Conservation (phyloP, 2,113 vertebrate species). For the Candoia aspera region DNA sequence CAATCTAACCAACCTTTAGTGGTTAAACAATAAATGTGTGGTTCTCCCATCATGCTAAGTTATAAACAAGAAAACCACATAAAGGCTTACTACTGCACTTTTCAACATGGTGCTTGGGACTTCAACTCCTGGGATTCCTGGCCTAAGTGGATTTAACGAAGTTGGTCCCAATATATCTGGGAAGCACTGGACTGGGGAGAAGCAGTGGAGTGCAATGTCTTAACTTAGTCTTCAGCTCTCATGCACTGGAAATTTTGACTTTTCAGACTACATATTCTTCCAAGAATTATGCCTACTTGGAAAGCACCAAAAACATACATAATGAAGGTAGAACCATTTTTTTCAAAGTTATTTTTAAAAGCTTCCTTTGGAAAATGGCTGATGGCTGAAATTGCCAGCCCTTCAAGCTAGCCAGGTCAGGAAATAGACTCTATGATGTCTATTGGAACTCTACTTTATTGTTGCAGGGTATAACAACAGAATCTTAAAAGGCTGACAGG, state of each 20-base stretch:
- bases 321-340: background rate
- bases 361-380: background rate
- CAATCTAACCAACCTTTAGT: slow-evolving; percentile 26
- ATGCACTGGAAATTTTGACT: background rate
- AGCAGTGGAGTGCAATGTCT: background rate
- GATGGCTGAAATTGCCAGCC: background rate
- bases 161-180: background rate
- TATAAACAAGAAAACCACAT: background rate
- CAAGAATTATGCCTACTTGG: background rate
- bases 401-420: background rate
- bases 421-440: background rate
- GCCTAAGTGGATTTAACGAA: background rate
- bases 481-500: background rate
- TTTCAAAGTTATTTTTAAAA: background rate
- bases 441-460: background rate
- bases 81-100: background rate
- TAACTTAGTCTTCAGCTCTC: background rate
- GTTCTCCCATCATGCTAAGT: background rate
- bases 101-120: background rate
- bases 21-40: slow-evolving; percentile 9
- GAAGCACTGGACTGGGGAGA: background rate
- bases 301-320: background rate
- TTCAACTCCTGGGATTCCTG: background rate
- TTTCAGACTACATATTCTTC: background rate
- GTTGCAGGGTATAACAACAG: background rate